Evolutionary conservation across 1,140 invertebrate species (phyloP).

Genomic region (Nixonia krombeini): DNA sequence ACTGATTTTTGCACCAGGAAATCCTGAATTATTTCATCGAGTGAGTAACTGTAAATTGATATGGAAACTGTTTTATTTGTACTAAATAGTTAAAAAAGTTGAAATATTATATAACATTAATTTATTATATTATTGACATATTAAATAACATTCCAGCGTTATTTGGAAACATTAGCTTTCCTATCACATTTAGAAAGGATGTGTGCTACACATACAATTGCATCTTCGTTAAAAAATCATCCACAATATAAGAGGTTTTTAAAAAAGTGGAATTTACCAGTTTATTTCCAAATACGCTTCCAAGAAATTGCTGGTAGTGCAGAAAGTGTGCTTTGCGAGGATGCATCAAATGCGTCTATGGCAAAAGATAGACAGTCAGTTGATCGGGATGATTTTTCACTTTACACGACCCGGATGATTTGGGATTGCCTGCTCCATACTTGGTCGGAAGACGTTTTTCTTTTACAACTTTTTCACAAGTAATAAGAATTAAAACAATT

Average conservation of each 20-base stretch:
- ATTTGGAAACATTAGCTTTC: conserved; percentile 85
- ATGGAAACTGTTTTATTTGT: no score
- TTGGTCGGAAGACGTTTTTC: conserved; percentile 83
- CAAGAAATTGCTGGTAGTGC: conserved; percentile 87
- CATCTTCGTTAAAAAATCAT: conserved; percentile 75
- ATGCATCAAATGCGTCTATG: conserved; percentile 55
- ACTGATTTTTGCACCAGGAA: conserved; percentile 91
- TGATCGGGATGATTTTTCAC: conserved; percentile 64
- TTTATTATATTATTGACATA: no score
- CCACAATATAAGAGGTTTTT: conserved; percentile 82
- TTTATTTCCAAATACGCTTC: conserved; percentile 95
- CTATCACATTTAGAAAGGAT: conserved; percentile 81
- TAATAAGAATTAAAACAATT: conserved; percentile 24
- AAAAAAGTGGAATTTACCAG: conserved; percentile 92
- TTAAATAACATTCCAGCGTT: conserved; percentile 81
- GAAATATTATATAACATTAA: no score
- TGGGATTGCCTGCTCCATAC: conserved; percentile 77
- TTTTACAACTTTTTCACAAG: conserved; percentile 79
- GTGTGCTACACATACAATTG: conserved; percentile 74
- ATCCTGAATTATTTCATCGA: conserved; percentile 88
- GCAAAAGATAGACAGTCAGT: conserved; percentile 55
- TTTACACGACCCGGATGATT: conserved; percentile 71
- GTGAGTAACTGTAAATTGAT: conserved; percentile 70
- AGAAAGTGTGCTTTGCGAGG: conserved; percentile 74
- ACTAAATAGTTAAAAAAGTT: no score